Percentiles rank a stretch among this genome's conserved stretches.
These are phyloP conservation scores for Camponotus pennsylvanicus DNA, from an alignment of 1,140 invertebrate genomes.

Conservation along the genomic window DNA sequence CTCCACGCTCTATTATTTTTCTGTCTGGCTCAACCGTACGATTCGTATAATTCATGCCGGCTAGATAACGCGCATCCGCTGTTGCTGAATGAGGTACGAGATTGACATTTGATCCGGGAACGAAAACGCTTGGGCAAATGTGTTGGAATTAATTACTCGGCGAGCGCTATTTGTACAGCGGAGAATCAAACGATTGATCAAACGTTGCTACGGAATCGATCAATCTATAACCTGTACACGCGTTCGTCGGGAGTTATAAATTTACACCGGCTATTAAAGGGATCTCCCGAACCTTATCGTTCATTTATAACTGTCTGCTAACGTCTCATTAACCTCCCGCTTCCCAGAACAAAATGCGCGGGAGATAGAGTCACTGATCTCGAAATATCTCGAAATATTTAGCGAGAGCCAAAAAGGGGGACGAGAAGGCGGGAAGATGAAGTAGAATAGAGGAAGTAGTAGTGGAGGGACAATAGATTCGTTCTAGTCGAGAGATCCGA, in stretches of 20 bases:
- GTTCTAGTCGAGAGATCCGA: slow-evolving; percentile 50
- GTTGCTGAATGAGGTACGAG: slow-evolving; percentile 23
- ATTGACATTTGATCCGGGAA: slow-evolving; percentile 59
- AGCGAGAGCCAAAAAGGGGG: slow-evolving; percentile 11
- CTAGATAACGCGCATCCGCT: slow-evolving; percentile 20
- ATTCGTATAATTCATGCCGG: slow-evolving; percentile 23
- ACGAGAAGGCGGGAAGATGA: slow-evolving; percentile 16
- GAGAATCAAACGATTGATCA: slow-evolving; percentile 69
- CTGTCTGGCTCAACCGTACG: background rate
- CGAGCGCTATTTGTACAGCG: slow-evolving; percentile 51
- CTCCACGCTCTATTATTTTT: background rate
- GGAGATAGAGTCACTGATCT: slow-evolving; percentile 63
- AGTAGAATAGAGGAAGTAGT: slow-evolving; percentile 44
- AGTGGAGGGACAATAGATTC: slow-evolving; percentile 48
- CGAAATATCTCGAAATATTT: slow-evolving; percentile 57
- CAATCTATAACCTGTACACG: slow-evolving; percentile 64
- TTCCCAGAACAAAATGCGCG: slow-evolving; percentile 65
- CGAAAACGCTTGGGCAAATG: slow-evolving; percentile 53
- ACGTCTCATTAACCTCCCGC: slow-evolving; percentile 72
- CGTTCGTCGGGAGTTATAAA: slow-evolving; percentile 62
- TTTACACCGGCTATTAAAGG: slow-evolving; percentile 72
- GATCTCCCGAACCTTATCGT: slow-evolving; percentile 69
- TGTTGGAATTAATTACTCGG: slow-evolving; percentile 61
- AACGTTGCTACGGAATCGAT: slow-evolving; percentile 70
- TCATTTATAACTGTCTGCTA: slow-evolving; percentile 74